Evolutionary conservation across 2,888 invertebrate genomes (phyloP).

Genomic region (Phengaris arion): DNA sequence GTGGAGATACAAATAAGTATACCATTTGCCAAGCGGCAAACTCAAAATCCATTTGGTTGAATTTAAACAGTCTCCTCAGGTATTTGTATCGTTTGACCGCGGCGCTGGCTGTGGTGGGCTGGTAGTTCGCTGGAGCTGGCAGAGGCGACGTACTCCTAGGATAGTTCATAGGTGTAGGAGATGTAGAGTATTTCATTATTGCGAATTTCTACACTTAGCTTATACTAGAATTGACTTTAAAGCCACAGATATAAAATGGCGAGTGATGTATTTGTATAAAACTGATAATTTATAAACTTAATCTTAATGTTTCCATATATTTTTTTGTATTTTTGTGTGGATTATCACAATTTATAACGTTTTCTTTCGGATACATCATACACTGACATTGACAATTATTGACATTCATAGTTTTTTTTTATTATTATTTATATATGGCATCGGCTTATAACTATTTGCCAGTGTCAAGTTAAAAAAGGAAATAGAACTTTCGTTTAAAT

Average conservation of each 20-base stretch:
- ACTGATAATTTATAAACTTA: not conserved
- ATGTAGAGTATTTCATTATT: constrained; percentile 81
- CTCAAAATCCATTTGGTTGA: constrained; percentile 99
- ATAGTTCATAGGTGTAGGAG: constrained; percentile 76
- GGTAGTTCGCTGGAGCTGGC: constrained; percentile 84
- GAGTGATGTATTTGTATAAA: not conserved
- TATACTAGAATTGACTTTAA: not conserved
- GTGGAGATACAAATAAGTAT: constrained; percentile 95
- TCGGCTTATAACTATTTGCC: no score
- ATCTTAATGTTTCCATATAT: not conserved
- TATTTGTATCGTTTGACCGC: constrained; percentile 94
- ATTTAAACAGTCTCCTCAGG: constrained; percentile 89
- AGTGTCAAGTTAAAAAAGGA: no score
- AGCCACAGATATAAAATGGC: not conserved
- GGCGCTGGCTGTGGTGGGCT: constrained; percentile 86
- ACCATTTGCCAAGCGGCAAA: constrained; percentile 99
- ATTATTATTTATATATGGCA: no score
- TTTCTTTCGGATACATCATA: not conserved
- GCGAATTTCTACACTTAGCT: not conserved
- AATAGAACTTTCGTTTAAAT: no score
- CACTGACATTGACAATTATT: not conserved
- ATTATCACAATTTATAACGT: not conserved
- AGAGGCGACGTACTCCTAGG: constrained; percentile 82
- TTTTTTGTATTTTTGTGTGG: not conserved
- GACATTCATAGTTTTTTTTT: no score